phyloP scores from a whole-genome alignment of 2,113 vertebrate genomes.

The Lophura nycthemera region DNA sequence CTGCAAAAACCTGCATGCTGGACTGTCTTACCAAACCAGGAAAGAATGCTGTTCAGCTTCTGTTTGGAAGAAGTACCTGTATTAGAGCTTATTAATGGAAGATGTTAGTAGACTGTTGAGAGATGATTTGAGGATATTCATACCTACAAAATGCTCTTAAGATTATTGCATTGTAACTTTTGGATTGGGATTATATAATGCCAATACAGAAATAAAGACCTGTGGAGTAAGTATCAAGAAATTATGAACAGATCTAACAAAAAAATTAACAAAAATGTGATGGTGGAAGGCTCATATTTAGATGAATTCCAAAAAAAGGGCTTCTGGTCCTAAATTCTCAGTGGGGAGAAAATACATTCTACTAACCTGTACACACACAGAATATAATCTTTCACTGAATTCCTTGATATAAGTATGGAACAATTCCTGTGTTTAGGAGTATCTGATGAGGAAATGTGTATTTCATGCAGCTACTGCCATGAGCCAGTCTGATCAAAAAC shows the following conservation, averaged over 20 bases:
- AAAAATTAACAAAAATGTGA: neutral
- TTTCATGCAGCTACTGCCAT: slow-evolving; percentile 69
- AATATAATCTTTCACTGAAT: slow-evolving; percentile 70
- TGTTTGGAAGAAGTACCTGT: neutral
- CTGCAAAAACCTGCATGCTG: neutral
- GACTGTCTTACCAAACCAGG: neutral
- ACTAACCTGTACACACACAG: slow-evolving; percentile 73
- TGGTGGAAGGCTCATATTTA: neutral
- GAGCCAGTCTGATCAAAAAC: slow-evolving; percentile 71
- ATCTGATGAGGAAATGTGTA: slow-evolving; percentile 58
- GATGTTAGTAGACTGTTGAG: neutral
- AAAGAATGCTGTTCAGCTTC: neutral
- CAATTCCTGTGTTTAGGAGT: slow-evolving; percentile 60
- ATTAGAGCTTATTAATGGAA: neutral
- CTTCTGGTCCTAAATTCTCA: neutral
- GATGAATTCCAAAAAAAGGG: neutral
- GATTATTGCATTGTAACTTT: neutral
- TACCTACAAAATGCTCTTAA: neutral
- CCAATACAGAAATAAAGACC: neutral
- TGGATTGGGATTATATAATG: neutral
- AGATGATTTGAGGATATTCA: neutral
- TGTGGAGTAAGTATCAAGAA: neutral
- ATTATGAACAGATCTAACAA: neutral
- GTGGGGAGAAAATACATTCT: neutral
- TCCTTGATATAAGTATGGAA: slow-evolving; percentile 69